Evolutionary conservation across 2,113 vertebrate species (phyloP).

Genomic region (Sander lucioperca): DNA sequence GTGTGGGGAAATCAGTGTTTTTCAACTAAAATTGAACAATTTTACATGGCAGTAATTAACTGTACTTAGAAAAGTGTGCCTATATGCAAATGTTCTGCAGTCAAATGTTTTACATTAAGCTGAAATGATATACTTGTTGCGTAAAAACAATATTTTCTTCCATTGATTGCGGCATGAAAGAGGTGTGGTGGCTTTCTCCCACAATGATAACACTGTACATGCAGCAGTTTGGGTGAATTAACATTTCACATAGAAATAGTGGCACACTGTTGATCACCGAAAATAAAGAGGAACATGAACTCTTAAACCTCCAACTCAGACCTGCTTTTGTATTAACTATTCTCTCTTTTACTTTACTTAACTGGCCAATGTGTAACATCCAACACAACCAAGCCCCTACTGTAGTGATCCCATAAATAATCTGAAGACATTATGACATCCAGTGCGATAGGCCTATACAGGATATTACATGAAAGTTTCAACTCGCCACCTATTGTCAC

Average conservation of each 20-base stretch:
- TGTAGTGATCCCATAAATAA: background rate
- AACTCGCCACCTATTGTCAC: too few species aligned
- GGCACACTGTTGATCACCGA: background rate
- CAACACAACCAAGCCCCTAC: too few species aligned
- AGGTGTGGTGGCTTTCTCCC: background rate
- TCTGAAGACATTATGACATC: background rate
- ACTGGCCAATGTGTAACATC: slow-evolving; percentile 32
- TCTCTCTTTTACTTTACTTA: background rate
- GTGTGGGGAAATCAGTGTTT: background rate
- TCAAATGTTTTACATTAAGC: background rate
- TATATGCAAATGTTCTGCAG: background rate
- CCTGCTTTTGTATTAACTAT: background rate
- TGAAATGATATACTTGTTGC: too few species aligned
- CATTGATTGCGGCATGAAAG: background rate
- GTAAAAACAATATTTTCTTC: background rate
- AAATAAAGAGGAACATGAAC: background rate
- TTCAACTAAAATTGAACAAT: background rate
- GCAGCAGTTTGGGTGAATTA: background rate
- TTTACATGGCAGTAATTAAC: background rate
- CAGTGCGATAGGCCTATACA: too few species aligned
- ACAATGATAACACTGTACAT: background rate
- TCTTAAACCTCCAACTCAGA: background rate
- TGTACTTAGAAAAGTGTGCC: background rate
- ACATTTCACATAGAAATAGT: background rate
- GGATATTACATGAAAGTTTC: background rate